Conservation (phyloP, 1,140 invertebrate species). For the Pissodes strobi region DNA sequence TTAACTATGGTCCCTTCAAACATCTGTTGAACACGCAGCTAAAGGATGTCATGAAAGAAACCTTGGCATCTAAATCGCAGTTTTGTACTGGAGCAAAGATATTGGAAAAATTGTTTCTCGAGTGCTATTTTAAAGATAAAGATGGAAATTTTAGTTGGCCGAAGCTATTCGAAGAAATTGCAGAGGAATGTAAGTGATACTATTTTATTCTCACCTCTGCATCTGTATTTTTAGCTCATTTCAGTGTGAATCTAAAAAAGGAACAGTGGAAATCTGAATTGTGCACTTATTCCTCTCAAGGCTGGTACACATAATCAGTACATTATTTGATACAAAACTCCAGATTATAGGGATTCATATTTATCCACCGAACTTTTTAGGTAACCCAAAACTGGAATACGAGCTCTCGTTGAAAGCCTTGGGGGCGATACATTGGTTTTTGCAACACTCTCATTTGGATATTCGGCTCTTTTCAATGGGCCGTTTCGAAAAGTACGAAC, state of each 20-base stretch:
- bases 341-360: no score
- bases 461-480: constrained; percentile 87
- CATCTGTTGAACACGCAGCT: constrained; percentile 43
- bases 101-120: constrained; percentile 44
- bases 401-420: constrained; percentile 79
- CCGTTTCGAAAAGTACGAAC: constrained; percentile 82
- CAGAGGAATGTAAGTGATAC: constrained; percentile 45
- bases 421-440: constrained; percentile 83
- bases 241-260: no score
- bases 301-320: no score
- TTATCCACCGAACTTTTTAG: constrained; percentile 37
- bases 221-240: no score
- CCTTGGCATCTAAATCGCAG: constrained; percentile 43
- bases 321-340: no score
- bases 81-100: constrained; percentile 44
- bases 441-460: constrained; percentile 84
- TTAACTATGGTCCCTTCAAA: constrained; percentile 43
- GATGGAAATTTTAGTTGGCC: constrained; percentile 48
- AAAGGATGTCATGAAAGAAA: constrained; percentile 46
- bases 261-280: no score
- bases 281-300: no score
- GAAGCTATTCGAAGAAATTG: constrained; percentile 42
- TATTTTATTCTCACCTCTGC: no score
- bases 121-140: constrained; percentile 49
- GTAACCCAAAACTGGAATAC: constrained; percentile 70